These are phyloP conservation scores for Lobophora halterata DNA, from an alignment of 2,888 invertebrate genomes.

Conservation along the genomic window DNA sequence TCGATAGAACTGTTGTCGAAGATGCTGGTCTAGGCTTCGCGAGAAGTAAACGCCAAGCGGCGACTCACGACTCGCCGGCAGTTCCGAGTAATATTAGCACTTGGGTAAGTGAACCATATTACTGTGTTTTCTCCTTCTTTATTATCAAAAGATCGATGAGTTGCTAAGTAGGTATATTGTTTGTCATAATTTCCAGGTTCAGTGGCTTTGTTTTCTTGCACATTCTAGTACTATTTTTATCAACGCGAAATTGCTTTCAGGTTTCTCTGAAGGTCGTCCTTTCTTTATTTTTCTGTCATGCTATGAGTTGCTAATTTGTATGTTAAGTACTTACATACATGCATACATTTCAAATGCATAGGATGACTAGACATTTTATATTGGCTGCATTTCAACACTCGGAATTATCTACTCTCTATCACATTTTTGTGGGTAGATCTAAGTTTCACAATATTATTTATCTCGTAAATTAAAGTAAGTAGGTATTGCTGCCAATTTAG, in stretches of 20 bases:
- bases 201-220: constrained; percentile 27
- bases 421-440: no score
- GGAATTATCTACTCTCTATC: no score
- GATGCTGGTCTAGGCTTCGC: constrained; percentile 41
- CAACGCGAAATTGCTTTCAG: constrained; percentile 29
- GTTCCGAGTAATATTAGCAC: constrained; percentile 68
- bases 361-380: constrained; percentile 1
- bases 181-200: constrained; percentile 24
- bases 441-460: no score
- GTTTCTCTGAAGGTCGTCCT: constrained; percentile 32
- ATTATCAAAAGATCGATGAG: constrained; percentile 35
- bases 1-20: constrained; percentile 49
- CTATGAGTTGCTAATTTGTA: constrained; percentile 2
- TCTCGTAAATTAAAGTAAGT: no score
- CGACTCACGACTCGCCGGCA: constrained; percentile 49
- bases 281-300: constrained; percentile 26
- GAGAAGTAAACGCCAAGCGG: constrained; percentile 66
- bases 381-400: no score
- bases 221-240: constrained; percentile 49
- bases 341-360: constrained; percentile 2
- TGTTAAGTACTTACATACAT: constrained; percentile 11
- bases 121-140: constrained; percentile 37
- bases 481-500: no score
- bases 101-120: constrained; percentile 62
- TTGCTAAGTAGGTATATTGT: constrained; percentile 38